Evolutionary conservation across 2,888 invertebrate species (phyloP).

Genomic region (Ophonus ardosiacus): DNA sequence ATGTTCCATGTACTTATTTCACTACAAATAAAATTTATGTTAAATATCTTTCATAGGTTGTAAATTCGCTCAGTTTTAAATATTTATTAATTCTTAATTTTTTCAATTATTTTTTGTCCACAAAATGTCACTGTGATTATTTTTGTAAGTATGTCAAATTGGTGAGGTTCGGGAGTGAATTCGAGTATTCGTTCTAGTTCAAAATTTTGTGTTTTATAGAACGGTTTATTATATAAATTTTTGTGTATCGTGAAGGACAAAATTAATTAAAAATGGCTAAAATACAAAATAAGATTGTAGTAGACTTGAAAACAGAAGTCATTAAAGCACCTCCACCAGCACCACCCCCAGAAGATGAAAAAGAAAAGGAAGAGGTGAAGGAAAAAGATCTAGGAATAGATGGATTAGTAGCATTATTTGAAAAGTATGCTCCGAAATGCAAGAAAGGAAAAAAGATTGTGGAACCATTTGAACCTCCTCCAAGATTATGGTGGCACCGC

Average conservation of each 20-base stretch:
- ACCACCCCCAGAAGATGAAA: neutral
- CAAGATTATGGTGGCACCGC: constrained; percentile 6
- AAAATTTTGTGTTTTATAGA: neutral
- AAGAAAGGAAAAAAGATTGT: neutral
- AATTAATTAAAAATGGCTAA: neutral
- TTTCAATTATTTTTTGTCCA: neutral
- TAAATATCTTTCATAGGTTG: too few relatives aligned
- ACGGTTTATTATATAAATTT: neutral
- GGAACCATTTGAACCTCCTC: constrained; percentile 3
- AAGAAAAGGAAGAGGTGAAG: neutral
- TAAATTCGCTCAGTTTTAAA: too few relatives aligned
- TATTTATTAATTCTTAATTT: neutral
- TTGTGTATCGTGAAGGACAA: neutral
- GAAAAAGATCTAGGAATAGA: constrained; percentile 2
- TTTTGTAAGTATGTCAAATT: neutral
- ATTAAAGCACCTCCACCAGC: neutral
- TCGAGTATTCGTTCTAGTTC: neutral
- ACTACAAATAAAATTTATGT: too few relatives aligned
- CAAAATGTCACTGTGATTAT: neutral
- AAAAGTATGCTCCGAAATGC: constrained; percentile 1
- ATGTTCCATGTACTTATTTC: too few relatives aligned
- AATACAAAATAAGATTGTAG: neutral
- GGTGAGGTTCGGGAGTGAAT: neutral
- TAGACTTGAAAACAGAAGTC: neutral
- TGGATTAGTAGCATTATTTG: neutral